These are phyloP conservation scores for Drosophila hydei DNA, from an alignment of 1,140 invertebrate species.

Conservation along the genomic window DNA sequence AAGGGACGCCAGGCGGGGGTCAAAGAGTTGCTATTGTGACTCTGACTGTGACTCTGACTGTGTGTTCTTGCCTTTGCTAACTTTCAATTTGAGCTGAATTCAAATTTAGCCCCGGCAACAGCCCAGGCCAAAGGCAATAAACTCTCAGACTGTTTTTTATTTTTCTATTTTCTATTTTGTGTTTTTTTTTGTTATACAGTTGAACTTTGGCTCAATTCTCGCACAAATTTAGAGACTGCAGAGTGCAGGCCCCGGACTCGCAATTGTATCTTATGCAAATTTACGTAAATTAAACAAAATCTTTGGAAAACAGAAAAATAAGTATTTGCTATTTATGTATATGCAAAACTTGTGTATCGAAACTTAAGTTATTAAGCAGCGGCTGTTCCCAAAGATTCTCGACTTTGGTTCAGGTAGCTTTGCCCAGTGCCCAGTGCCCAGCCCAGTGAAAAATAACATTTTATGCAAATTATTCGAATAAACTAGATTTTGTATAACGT, in stretches of 20 bases:
- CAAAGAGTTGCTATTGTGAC: conserved; percentile 1
- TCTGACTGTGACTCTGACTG: conserved; percentile 1
- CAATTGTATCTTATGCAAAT: conserved; percentile 82
- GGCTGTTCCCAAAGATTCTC: conserved; percentile 12
- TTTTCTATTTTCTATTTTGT: conserved; percentile 23
- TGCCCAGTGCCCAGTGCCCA: conserved; percentile 14
- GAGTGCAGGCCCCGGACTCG: conserved; percentile 11
- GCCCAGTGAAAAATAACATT: background rate
- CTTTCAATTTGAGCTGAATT: conserved; percentile 82
- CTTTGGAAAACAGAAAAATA: conserved; percentile 78
- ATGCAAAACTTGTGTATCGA: conserved; percentile 75
- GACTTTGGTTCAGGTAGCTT: background rate
- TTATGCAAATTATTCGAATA: too few species aligned
- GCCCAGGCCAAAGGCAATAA: conserved; percentile 66
- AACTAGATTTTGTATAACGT: too few species aligned
- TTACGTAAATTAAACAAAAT: conserved; percentile 82
- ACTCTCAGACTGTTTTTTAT: conserved; percentile 41
- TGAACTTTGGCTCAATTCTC: conserved; percentile 79
- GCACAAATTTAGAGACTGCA: conserved; percentile 74
- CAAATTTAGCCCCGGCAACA: conserved; percentile 68
- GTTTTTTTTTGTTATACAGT: conserved; percentile 26
- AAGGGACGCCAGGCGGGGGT: background rate
- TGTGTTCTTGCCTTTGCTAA: conserved; percentile 51
- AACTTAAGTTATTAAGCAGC: conserved; percentile 61
- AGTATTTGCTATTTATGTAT: conserved; percentile 60